Evolutionary conservation across 2,797 vertebrate genomes (phyloP), one percentile per base, ranked within the genome.

Genomic region (Sylvilagus floridanus): DNA sequence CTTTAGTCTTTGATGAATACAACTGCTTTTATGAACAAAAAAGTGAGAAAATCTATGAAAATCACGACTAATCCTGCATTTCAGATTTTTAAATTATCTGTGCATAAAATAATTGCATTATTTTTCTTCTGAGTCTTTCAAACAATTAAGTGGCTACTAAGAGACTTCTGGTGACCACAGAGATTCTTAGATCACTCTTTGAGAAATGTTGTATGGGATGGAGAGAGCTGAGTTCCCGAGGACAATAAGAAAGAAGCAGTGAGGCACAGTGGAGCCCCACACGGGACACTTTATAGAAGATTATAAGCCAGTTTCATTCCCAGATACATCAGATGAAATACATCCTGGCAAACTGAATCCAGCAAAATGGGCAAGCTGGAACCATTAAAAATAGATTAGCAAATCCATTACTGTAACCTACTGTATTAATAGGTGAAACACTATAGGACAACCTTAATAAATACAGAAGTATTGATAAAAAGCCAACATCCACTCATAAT

Each of bases 401-500:
- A 72, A 84, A 91, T 24, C 35, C 57, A 71, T 50, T 90, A 47
- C 13, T 47, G 42, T 66, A 72, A 42, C 1, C n/a, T 88, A 65
- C 32, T 54, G 24, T 86, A 52, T 68, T 72, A 86, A 78, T 63
- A 91, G 37, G 72, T 54, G 11, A 94, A 94, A 86, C 35, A 65
- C 17, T 37, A 30, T 28, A 30, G 47, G 32, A 66, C 71, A 66
- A 73, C 50, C 2, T 93, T 88, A 78, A 83, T 54, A 69, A 92
- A 90, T 52, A 76, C 9, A 75, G 16, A 95, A 84, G 88, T 86
- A 32, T 10, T 78, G 30, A 88, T 71, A 68, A n/a, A 92, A 93
- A 87, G 50, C 1, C 52, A 92, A 42, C 0, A 63, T 12, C 2
- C 14, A 91, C n/a, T 63, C 5, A 50, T 72, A 72, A 88, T 22